Percentiles rank a stretch among this genome's conserved stretches.
phyloP scores from a whole-genome alignment of 1,140 invertebrate genomes.

The Theocolax elegans region DNA sequence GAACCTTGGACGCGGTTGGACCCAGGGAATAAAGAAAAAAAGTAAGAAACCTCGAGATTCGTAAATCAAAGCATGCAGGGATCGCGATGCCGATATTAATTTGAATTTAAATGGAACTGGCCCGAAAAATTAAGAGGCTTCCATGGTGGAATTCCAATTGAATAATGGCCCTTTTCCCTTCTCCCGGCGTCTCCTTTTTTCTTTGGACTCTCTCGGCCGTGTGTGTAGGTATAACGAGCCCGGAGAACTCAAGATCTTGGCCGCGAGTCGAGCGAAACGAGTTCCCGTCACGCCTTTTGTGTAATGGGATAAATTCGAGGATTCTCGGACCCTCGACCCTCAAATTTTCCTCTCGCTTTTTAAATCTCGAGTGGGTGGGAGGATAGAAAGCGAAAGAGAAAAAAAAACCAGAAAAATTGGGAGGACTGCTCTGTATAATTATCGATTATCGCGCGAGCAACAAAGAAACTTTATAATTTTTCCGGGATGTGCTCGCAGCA shows the following conservation, averaged over 20 bases:
- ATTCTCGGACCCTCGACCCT: neutral
- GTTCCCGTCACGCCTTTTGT: conserved; percentile 32
- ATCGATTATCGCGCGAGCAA: conserved; percentile 43
- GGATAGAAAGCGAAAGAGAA: neutral
- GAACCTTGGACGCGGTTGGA: conserved; percentile 15
- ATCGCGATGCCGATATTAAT: conserved; percentile 45
- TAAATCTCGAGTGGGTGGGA: neutral
- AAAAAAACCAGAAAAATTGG: neutral
- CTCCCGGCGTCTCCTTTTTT: neutral
- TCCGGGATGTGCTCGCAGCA: conserved; percentile 11
- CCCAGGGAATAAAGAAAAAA: conserved; percentile 6
- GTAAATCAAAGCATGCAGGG: conserved; percentile 44
- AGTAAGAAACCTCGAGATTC: neutral
- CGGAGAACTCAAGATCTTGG: neutral
- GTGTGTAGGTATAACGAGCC: neutral
- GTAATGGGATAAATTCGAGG: conserved; percentile 21
- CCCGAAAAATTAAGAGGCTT: conserved; percentile 53
- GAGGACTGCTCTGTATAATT: conserved; percentile 43
- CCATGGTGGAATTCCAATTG: conserved; percentile 43
- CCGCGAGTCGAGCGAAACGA: conserved; percentile 1
- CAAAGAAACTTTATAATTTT: conserved; percentile 45
- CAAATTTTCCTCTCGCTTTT: conserved; percentile 33
- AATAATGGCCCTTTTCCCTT: conserved; percentile 43
- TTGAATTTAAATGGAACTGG: conserved; percentile 54
- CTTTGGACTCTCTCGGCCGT: neutral